Evolutionary conservation across 2,888 invertebrate species (phyloP).

Genomic region (Polylopha cassiicola): DNA sequence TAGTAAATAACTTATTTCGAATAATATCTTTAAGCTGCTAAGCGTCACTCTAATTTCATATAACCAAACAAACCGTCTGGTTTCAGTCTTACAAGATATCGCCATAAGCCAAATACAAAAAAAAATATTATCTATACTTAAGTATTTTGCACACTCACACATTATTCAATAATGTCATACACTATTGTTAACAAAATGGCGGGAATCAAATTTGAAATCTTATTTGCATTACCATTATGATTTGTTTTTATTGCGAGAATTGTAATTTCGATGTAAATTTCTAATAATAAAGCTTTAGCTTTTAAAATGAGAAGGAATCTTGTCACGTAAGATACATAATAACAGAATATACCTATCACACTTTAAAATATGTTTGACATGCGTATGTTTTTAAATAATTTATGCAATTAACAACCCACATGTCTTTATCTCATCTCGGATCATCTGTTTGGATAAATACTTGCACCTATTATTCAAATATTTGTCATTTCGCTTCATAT

Average conservation of each 20-base stretch:
- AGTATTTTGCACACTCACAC: slow-evolving; percentile 12
- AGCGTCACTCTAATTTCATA: slow-evolving; percentile 21
- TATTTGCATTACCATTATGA: neutral
- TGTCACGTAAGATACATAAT: no score
- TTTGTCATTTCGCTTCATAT: no score
- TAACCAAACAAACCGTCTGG: no score
- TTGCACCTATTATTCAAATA: no score
- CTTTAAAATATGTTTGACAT: no score
- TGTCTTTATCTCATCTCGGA: no score
- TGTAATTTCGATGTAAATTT: slow-evolving; percentile 6
- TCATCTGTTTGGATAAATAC: no score
- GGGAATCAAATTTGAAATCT: slow-evolving; percentile 1
- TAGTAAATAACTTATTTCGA: slow-evolving; percentile 18
- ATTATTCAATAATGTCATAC: slow-evolving; percentile 9
- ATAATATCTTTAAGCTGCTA: slow-evolving; percentile 18
- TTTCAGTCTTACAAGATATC: slow-evolving; percentile 22
- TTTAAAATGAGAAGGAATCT: no score
- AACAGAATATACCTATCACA: no score
- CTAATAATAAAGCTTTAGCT: no score
- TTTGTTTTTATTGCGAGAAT: neutral
- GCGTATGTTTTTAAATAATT: no score
- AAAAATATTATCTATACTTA: slow-evolving; percentile 9
- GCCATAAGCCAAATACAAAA: slow-evolving; percentile 17
- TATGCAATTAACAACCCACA: no score
- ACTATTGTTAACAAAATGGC: slow-evolving; percentile 3